Evolutionary conservation across 2,797 vertebrate genomes (phyloP), one percentile per base, ranked within the genome.

Genomic region (Pipistrellus pygmaeus): DNA sequence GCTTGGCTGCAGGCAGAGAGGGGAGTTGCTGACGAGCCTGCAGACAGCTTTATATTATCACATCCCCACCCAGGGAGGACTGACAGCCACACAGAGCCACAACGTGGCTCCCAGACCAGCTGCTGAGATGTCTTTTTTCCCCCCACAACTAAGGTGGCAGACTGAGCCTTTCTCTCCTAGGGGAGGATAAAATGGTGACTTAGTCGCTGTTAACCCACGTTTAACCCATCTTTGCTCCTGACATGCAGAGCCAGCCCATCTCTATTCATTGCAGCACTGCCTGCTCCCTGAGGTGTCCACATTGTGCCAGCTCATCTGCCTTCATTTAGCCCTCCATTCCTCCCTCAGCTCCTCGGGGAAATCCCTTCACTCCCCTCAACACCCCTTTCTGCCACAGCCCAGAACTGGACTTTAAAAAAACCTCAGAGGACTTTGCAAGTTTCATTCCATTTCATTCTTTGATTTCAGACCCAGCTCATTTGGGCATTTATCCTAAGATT

Each of bases 31-130:
- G 75, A 88, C 10, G 53, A 91, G 51, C 41, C 44, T 81, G 51
- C 80, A 89, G 81, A 85, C 85, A 89, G 55, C 48, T 46, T 62
- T 95, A 83, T 95, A 69, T 90, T 88, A 95, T 82, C 83, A 57
- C 80, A n/a, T 80, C 44, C 62, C 72, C n/a, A 68, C 51, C 82
- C 75, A 6, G 8, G 46, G 68, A 92, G 48, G 69, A 91, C 86
- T 81, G 72, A 90, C 88, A 68, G 75, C 55, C 69, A 71, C 75
- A 81, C 5, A 20, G 51, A 88, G 85, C 94, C 82, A 51, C 77
- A 87, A 72, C 4, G 18, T 72, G 25, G 55, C 88, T 82, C 93
- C 77, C 32, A 20, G 93, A 80, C 85, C 83, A 88, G 0, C 0
- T 62, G 66, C 78, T 91, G 51, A 87, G 84, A 86, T 81, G 35